Evolutionary conservation across 1,140 invertebrate genomes (phyloP).

Genomic region (Dendrolimus punctatus): DNA sequence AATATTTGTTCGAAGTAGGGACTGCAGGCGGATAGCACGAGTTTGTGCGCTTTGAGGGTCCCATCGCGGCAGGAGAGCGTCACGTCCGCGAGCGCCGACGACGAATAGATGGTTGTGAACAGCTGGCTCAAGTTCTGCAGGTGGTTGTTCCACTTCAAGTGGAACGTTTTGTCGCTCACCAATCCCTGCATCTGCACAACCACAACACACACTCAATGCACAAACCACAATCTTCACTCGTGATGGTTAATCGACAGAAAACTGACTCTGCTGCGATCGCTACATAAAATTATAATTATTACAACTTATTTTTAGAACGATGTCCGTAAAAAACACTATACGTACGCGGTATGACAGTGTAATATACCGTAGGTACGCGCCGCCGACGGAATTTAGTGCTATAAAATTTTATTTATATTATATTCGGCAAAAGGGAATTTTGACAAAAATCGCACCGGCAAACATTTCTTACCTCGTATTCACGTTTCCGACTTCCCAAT

Average conservation of each 20-base stretch:
- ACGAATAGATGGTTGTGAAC: slow-evolving; percentile 80
- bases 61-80: slow-evolving; percentile 78
- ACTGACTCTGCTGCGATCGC: slow-evolving; percentile 64
- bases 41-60: slow-evolving; percentile 78
- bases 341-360: slow-evolving; percentile 71
- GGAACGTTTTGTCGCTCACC: slow-evolving; percentile 78
- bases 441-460: slow-evolving; percentile 43
- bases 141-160: slow-evolving; percentile 84
- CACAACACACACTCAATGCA: slow-evolving; percentile 52
- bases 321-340: slow-evolving; percentile 72
- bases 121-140: slow-evolving; percentile 79
- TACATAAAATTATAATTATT: slow-evolving; percentile 73
- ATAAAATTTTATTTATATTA: slow-evolving; percentile 67
- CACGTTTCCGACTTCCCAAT: slow-evolving; percentile 59
- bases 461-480: slow-evolving; percentile 60
- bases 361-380: slow-evolving; percentile 68
- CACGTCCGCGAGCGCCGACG: slow-evolving; percentile 78
- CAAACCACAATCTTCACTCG: slow-evolving; percentile 51
- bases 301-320: slow-evolving; percentile 72
- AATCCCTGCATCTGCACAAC: slow-evolving; percentile 70
- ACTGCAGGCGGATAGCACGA: slow-evolving; percentile 82
- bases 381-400: slow-evolving; percentile 67
- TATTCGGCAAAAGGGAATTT: slow-evolving; percentile 50
- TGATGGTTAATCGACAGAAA: slow-evolving; percentile 62
- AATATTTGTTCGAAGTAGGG: slow-evolving; percentile 84